Percentiles rank a stretch among this genome's conserved stretches.
These are phyloP conservation scores for Acanthopagrus latus DNA, from an alignment of 2,797 vertebrate species.

Conservation along the genomic window DNA sequence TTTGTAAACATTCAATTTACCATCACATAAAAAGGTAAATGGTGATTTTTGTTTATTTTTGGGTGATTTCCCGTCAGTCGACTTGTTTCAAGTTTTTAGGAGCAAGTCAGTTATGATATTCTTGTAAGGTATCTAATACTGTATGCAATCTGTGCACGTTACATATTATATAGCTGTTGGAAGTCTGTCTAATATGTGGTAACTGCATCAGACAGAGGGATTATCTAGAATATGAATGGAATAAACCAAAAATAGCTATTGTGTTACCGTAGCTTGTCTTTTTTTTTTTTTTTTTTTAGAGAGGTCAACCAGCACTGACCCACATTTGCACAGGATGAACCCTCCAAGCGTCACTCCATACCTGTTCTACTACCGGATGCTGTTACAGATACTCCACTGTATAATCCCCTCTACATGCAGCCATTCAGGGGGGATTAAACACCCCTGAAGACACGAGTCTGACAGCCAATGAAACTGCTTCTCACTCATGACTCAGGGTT, in stretches of 20 bases:
- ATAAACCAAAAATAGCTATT: background rate
- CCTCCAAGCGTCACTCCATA: slow-evolving; percentile 27
- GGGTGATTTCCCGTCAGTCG: background rate
- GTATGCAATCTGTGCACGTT: background rate
- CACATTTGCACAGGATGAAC: slow-evolving; percentile 14
- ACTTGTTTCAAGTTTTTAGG: background rate
- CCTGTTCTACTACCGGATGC: slow-evolving; percentile 36
- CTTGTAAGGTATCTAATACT: background rate
- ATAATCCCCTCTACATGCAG: slow-evolving; percentile 40
- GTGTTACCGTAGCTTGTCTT: too few species aligned
- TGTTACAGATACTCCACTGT: slow-evolving; percentile 52
- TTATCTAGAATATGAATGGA: background rate
- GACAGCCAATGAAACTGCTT: background rate
- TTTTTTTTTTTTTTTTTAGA: slow-evolving; percentile 11
- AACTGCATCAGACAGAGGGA: background rate
- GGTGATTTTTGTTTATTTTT: background rate
- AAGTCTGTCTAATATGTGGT: too few species aligned
- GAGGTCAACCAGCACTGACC: slow-evolving; percentile 19
- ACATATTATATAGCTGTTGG: background rate
- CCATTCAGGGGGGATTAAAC: slow-evolving; percentile 20
- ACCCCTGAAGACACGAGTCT: background rate
- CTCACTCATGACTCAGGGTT: background rate
- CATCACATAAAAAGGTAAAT: background rate
- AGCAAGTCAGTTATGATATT: background rate
- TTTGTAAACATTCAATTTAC: background rate